Conservation (phyloP, 2,888 invertebrate genomes). For the Ceriagrion tenellum region DNA sequence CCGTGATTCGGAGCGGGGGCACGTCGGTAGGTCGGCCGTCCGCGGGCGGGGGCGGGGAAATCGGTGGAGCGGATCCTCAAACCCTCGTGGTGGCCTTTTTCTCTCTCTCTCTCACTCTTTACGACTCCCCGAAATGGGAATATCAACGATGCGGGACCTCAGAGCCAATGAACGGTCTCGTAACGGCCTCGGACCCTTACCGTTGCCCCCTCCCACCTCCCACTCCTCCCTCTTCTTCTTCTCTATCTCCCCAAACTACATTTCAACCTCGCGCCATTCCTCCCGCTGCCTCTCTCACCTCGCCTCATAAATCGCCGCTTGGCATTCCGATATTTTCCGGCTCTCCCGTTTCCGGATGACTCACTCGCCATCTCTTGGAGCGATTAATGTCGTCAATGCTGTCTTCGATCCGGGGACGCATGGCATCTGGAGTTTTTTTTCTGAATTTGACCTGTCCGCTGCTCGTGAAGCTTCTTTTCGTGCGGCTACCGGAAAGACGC, state of each 20-base stretch:
- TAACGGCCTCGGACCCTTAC: constrained; percentile 42
- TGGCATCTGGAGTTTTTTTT: not conserved
- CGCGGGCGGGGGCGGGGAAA: not conserved
- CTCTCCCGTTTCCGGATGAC: not conserved
- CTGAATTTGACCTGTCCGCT: not conserved
- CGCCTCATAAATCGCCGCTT: not conserved
- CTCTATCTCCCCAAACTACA: not conserved
- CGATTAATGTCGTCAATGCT: not conserved
- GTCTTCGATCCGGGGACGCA: not conserved
- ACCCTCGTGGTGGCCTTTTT: not conserved
- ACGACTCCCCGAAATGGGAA: not conserved
- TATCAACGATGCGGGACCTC: constrained; percentile 40
- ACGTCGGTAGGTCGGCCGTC: not conserved
- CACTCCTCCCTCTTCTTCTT: not conserved
- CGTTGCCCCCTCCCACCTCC: not conserved
- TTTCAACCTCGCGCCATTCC: not conserved
- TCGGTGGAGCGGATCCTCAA: not conserved
- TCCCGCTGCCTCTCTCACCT: not conserved
- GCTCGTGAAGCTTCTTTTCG: not conserved
- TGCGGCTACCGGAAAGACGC: no score
- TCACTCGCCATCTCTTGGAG: not conserved
- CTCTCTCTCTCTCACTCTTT: not conserved
- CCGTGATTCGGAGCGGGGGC: constrained; percentile 1
- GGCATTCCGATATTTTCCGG: not conserved
- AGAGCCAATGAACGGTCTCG: constrained; percentile 19